Evolutionary conservation across 2,888 invertebrate species (phyloP), one percentile per base, ranked within the genome.

Genomic region (Limnephilus rhombicus): DNA sequence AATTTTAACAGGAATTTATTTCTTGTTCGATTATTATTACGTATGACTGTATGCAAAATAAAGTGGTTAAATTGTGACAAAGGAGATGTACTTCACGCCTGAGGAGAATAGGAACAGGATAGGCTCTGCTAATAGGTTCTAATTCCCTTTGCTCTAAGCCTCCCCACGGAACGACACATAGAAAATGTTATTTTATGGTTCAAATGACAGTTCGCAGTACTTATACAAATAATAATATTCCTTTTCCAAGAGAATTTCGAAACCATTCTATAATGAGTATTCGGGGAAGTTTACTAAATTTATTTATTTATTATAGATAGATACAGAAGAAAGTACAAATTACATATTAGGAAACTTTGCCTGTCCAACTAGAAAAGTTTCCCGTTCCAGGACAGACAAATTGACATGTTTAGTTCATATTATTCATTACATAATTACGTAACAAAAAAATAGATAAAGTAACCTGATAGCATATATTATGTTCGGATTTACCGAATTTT

Each of bases 161-260:
- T 68, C 68, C n/a, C 9, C 24, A 68, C 5, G 68, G 68, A 68
- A 68, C n/a, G 9, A 68, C 24, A 68, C 68, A n/a, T n/a, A 68
- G 68, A 68, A 68, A 68, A 68, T 68, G 68, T 68, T 68, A 68
- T 68, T 68, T 68, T 68, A 68, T n/a, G 68, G 68, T 68, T 68
- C 24, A 68, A n/a, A 68, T 24, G 68, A 68, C 68, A 68, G 68
- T 68, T 68, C n/a, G 9, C 24, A 7, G 24, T 68, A 68, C 68
- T 68, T n/a, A 7, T 68, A 24, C n/a, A 68, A 68, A 68, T 68
- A 68, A 68, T 68, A 68, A 24, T 68, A 24, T n/a, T 68, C 68
- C 68, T 24, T 68, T 68, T n/a, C 68, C 68, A 24, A 9, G n/a
- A 9, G 24, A 68, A 68, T 68, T 68, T 68, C 68, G 9, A 68